phyloP scores from a whole-genome alignment of 2,113 vertebrate genomes.

The Daboia siamensis region DNA sequence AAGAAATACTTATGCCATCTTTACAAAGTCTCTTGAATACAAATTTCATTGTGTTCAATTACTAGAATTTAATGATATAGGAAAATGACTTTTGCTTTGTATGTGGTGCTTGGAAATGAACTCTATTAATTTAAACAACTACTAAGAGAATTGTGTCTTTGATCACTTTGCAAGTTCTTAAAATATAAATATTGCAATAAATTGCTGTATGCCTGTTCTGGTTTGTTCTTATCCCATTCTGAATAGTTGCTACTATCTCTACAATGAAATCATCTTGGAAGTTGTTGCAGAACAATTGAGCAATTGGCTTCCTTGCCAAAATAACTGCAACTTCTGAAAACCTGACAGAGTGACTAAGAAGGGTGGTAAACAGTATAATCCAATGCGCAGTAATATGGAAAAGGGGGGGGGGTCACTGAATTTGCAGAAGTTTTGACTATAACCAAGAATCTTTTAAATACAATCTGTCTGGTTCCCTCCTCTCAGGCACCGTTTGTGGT shows the following conservation, averaged over 20 bases:
- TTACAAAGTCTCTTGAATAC: not conserved
- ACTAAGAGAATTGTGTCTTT: not conserved
- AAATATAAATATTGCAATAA: not conserved
- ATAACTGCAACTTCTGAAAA: not conserved
- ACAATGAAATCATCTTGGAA: not conserved
- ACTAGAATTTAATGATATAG: not conserved
- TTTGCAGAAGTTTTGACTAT: not conserved
- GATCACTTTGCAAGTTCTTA: not conserved
- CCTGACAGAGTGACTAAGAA: not conserved
- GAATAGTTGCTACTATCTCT: not conserved
- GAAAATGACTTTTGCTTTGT: not conserved
- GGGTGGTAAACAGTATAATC: not conserved
- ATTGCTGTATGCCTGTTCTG: not conserved
- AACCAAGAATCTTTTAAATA: not conserved
- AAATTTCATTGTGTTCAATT: not conserved
- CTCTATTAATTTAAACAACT: not conserved
- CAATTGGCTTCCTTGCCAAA: not conserved
- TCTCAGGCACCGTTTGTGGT: not conserved
- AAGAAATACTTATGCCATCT: not conserved
- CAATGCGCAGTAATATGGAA: not conserved
- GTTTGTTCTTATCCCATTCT: not conserved
- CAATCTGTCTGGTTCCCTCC: not conserved
- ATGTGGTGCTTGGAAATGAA: not conserved
- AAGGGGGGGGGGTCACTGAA: not conserved
- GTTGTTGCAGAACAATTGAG: not conserved